Evolutionary conservation across 2,797 vertebrate genomes (phyloP), one percentile per base, ranked within the genome.

Genomic region (Acanthornis magna): DNA sequence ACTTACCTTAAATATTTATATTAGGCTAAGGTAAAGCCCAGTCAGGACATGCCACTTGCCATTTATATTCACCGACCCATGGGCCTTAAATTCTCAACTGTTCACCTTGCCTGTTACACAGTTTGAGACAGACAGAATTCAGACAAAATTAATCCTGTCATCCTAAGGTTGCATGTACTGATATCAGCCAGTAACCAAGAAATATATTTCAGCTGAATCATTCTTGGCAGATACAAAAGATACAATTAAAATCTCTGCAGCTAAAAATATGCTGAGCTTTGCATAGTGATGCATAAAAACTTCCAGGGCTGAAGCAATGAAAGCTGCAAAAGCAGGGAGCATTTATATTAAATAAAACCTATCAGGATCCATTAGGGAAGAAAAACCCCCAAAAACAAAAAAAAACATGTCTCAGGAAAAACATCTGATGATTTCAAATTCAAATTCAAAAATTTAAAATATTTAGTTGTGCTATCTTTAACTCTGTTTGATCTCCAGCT

Each of bases 401-500:
- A 32, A 73, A 85, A 73, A 8, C 2, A 4, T 9, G 4, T 54
- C 55, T 87, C 65, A 80, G 34, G 19, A 86, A 32, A 91, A 85
- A 42, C 5, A 50, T 42, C 29, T 77, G 8, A 63, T 61, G 11
- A 45, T 82, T 85, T 83, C 76, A 8, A 63, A 93, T 71, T 93
- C 4, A 78, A 91, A 86, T 78, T 92, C 38, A 74, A 74, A 90
- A 71, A 74, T 77, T 67, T 48, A 53, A 74, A 93, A 83, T 89
- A 89, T 74, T 92, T 77, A 83, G 7, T 66, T 88, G 18, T 61
- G 22, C 25, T 94, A 15, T 60, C 53, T 85, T 92, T 89, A 91
- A 34, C 26, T 38, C 42, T 60, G 2, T 62, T 84, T 93, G 29
- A 87, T 82, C 26, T 85, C 32, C 34, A 87, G 11, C 27, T 75